Conservation (phyloP, 2,113 vertebrate genomes). For the Paramormyrops kingsleyae region DNA sequence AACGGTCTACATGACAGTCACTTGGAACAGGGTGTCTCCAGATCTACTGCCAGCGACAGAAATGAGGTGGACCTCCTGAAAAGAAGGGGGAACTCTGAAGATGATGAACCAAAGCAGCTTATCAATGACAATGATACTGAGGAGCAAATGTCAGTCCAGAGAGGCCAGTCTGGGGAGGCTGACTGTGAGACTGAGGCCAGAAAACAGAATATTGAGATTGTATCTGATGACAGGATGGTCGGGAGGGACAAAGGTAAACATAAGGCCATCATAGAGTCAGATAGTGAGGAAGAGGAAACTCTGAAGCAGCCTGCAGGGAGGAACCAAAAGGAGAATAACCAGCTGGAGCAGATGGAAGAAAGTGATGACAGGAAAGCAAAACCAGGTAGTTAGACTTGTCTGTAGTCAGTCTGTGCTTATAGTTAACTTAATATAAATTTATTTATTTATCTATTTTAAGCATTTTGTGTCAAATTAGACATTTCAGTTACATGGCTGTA, state of each 20-base stretch:
- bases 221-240: constrained; percentile 61
- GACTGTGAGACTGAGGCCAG: constrained; percentile 60
- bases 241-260: constrained; percentile 39
- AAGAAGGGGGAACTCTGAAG: constrained; percentile 44
- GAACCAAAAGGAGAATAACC: constrained; percentile 55
- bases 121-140: constrained; percentile 57
- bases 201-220: constrained; percentile 52
- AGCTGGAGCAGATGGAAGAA: constrained; percentile 49
- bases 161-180: constrained; percentile 49
- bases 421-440: background rate
- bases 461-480: too few species aligned
- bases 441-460: background rate
- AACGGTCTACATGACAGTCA: constrained; percentile 27
- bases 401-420: background rate
- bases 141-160: constrained; percentile 16
- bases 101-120: constrained; percentile 39
- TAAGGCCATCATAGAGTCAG: constrained; percentile 38
- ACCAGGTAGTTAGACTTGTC: constrained; percentile 48
- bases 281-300: constrained; percentile 36
- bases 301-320: constrained; percentile 47
- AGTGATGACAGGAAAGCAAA: constrained; percentile 75
- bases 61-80: constrained; percentile 54
- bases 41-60: constrained; percentile 43
- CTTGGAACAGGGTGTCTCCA: constrained; percentile 45
- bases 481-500: too few species aligned